Base-by-base conservation (phyloP, 2,888 invertebrate species). In the Bombylius discolor region DNA sequence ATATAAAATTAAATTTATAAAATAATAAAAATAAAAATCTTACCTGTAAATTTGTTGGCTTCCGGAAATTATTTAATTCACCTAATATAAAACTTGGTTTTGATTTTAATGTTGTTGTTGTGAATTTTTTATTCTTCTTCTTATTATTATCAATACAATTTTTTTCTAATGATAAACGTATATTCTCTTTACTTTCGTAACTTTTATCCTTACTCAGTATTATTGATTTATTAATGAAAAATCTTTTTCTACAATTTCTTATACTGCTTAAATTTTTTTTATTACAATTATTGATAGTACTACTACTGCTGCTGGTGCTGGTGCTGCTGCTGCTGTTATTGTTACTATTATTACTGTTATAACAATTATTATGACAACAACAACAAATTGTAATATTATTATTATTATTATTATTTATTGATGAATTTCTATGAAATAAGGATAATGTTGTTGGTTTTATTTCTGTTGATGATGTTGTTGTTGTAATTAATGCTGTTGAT, bases 61-160 rank as follows among this genome's bases (percentile, higher is more conserved):
- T 55, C 12, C 61, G 60, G 54, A 60, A 61, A 59, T 63, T 63
- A 56, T 63, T 63, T 46, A 62, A 58, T 54, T 63, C 60, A 36
- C 56, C 58, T 52, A 62, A 52, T 56, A 61, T 49, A 53, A 60
- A 61, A 47, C 58, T 61, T 6, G 60, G 57, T 57, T 60, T 61
- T n/a, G 58, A 11, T 48, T 33, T 48, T 33, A 6, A 11, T 11
- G 39, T 42, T 42, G 4, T 11, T 11, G 39, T 11, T 42, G 39
- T 42, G 8, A 11, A 5, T 42, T 23, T 23, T 23, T 14, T 56
- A 39, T 4, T 49, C 31, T 44, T 45, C 31, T 7, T 4, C 33
- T 51, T 54, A 47, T 14, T 23, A 23, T 14, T 31, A 47, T 31
- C 13, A 23, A 7, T 31, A 23, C 6, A 47, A 11, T 42, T 8